A percentile compares a stretch with the other conserved stretches of the same genome.
phyloP scores from a whole-genome alignment of 2,888 invertebrate genomes.

The Acholoe squamosa region DNA sequence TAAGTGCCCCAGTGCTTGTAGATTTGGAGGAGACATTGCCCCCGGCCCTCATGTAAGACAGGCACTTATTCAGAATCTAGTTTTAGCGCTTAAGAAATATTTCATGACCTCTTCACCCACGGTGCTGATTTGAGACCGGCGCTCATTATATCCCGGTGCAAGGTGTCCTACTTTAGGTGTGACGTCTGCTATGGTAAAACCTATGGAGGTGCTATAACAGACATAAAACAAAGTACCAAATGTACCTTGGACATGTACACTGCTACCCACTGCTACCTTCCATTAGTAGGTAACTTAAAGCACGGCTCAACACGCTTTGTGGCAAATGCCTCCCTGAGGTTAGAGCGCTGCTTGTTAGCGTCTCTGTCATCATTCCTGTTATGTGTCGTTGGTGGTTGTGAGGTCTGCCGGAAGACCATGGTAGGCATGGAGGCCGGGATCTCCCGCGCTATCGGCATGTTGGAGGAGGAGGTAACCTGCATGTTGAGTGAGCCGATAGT shows the following conservation, averaged over 20 bases:
- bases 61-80: too few relatives aligned
- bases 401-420: not conserved
- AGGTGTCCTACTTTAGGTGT: too few relatives aligned
- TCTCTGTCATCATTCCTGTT: not conserved
- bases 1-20: too few relatives aligned
- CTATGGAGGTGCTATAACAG: too few relatives aligned
- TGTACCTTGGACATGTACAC: not conserved
- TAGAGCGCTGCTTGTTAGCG: not conserved
- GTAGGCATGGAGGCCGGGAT: not conserved
- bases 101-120: too few relatives aligned
- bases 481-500: not conserved
- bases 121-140: too few relatives aligned
- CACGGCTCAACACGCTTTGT: conserved; percentile 36
- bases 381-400: not conserved
- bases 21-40: too few relatives aligned
- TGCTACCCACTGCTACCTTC: not conserved
- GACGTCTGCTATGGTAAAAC: too few relatives aligned
- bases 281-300: conserved; percentile 9
- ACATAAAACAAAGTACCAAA: not conserved
- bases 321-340: not conserved
- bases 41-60: too few relatives aligned
- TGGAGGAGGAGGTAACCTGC: not conserved
- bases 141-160: too few relatives aligned
- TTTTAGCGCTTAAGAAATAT: too few relatives aligned
- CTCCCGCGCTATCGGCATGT: not conserved